These are phyloP conservation scores for Heliconius aoede DNA, from an alignment of 2,888 invertebrate species.

Conservation along the genomic window DNA sequence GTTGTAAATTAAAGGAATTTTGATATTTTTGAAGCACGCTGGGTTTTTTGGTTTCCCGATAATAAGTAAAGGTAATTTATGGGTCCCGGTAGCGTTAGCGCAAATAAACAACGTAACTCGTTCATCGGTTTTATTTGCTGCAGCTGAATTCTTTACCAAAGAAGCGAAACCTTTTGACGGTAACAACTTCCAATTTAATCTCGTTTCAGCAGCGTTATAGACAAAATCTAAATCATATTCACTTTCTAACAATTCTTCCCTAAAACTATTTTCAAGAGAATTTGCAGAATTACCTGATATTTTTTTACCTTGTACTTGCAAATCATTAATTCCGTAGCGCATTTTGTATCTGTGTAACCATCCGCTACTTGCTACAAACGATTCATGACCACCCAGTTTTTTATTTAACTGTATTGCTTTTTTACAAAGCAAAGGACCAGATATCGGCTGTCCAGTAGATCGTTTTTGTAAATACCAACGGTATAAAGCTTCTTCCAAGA, in stretches of 20 bases:
- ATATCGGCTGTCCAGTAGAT: conserved; percentile 50
- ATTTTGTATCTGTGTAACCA: conserved; percentile 52
- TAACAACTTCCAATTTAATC: conserved; percentile 46
- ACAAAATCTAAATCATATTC: conserved; percentile 47
- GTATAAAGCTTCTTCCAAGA: conserved; percentile 51
- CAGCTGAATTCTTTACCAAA: conserved; percentile 40
- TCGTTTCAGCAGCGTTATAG: conserved; percentile 48
- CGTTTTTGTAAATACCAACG: conserved; percentile 52
- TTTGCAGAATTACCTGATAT: conserved; percentile 46
- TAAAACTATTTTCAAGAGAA: conserved; percentile 46
- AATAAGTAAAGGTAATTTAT: conserved; percentile 45
- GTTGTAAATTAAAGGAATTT: conserved; percentile 36
- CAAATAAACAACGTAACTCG: conserved; percentile 49
- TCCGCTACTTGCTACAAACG: conserved; percentile 51
- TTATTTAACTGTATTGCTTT: conserved; percentile 51
- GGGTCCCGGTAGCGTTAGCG: conserved; percentile 47
- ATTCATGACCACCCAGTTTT: conserved; percentile 49
- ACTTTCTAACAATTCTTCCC: conserved; percentile 36
- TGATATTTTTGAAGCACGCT: conserved; percentile 39
- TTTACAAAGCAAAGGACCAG: conserved; percentile 51
- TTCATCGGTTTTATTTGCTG: conserved; percentile 42
- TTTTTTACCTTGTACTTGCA: conserved; percentile 50
- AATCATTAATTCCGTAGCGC: conserved; percentile 51
- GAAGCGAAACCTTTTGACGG: conserved; percentile 45
- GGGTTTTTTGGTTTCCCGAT: conserved; percentile 44